Base-by-base conservation (phyloP, 2,113 vertebrate species). In the Phylloscopus trochilus region DNA sequence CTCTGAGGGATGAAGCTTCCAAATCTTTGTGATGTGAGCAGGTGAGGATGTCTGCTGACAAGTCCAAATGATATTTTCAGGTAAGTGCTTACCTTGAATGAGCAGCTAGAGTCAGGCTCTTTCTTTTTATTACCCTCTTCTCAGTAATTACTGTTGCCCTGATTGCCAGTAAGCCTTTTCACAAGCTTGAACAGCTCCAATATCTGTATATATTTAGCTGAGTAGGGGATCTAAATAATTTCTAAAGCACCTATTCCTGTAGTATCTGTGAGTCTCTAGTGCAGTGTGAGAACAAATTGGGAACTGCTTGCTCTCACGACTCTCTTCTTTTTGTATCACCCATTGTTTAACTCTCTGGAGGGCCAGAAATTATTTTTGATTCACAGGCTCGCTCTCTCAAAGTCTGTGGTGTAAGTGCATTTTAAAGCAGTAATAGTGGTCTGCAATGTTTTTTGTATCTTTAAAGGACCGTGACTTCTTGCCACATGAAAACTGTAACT, bases 21-120 rank as follows among this genome's bases (percentile, higher is more conserved):
- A 35, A 41, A 26, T 53, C 60, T 10, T 43, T 76, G 77, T 86
- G 91, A 80, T 59, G 94, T 41, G 66, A 72, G 80, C 73, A 69
- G 86, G 68, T 81, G 92, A 97, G 93, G 83, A 94, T 96, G 92
- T 93, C 95, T 92, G 62, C 68, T 96, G 94, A 75, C 89, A 95
- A 93, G 93, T 85, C 84, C 95, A 94, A 91, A 35, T 96, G 95
- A 93, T 93, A 89, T 95, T 96, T 97, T 94, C 94, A 96, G 94
- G 93, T 94, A 86, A 94, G 85, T 74, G 47, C 70, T 87, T 78
- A 56, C 89, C 39, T 51, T 56, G 43, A 55, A n/a, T 6, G 19
- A 84, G 64, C 59, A 68, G 72, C 59, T 77, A 60, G 41, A 91
- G 44, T 43, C 51, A 73, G 53, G 30, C 46, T 83, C 66, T 28